These are phyloP conservation scores for Polylopha cassiicola DNA, from an alignment of 2,888 invertebrate species.

Conservation along the genomic window DNA sequence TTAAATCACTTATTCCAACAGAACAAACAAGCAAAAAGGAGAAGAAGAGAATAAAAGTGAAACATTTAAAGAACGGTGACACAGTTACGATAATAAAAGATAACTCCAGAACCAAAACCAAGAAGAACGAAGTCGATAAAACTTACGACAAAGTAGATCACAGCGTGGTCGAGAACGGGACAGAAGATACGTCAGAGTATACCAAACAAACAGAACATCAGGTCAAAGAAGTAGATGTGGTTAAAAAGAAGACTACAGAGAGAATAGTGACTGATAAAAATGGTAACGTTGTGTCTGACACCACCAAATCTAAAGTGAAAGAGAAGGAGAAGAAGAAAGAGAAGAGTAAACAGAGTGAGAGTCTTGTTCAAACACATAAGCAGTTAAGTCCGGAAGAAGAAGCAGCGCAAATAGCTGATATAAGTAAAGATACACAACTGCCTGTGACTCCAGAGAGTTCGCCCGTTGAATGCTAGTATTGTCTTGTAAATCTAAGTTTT, in stretches of 20 bases:
- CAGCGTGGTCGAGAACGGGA: conserved; percentile 3
- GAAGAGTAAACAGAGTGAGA: conserved; percentile 1
- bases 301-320: conserved; percentile 6
- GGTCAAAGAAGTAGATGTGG: conserved; percentile 4
- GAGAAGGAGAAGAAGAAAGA: conserved; percentile 14
- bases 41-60: conserved; percentile 4
- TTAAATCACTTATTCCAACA: conserved; percentile 1
- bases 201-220: conserved; percentile 4
- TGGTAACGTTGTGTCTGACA: conserved; percentile 18
- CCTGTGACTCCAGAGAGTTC: too few relatives aligned
- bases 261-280: conserved; percentile 11
- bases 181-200: conserved; percentile 1
- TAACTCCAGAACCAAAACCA: not conserved
- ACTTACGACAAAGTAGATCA: conserved; percentile 9
- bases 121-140: not conserved
- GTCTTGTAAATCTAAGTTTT: too few relatives aligned
- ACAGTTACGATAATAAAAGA: conserved; percentile 2
- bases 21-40: conserved; percentile 4
- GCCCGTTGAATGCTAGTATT: too few relatives aligned
- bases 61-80: conserved; percentile 1
- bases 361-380: conserved; percentile 7
- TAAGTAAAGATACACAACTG: too few relatives aligned
- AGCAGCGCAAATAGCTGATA: too few relatives aligned
- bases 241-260: conserved; percentile 4
- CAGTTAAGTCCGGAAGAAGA: too few relatives aligned